These are phyloP conservation scores for Empidonax traillii DNA, from an alignment of 2,113 vertebrate genomes.

Conservation along the genomic window DNA sequence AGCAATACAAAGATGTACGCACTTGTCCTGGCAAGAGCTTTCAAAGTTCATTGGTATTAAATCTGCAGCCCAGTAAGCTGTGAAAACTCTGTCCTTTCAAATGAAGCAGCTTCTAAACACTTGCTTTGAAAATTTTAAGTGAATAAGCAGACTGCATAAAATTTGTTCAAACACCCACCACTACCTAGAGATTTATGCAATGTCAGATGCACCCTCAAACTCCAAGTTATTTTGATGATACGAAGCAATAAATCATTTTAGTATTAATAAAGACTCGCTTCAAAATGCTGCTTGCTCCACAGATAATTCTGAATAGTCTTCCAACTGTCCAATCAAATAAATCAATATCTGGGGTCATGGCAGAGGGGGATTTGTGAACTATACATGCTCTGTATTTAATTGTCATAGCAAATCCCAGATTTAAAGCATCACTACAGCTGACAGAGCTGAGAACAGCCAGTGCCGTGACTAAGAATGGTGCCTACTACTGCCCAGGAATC, in stretches of 20 bases:
- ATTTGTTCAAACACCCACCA: slow-evolving; percentile 1
- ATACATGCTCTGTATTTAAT: slow-evolving; percentile 18
- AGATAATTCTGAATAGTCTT: slow-evolving; percentile 32
- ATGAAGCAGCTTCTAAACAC: background rate
- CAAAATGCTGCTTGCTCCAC: slow-evolving; percentile 22
- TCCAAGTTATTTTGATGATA: background rate
- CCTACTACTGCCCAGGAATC: background rate
- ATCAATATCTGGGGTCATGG: slow-evolving; percentile 9
- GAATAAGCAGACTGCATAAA: slow-evolving; percentile 14
- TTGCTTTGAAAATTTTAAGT: slow-evolving; percentile 16
- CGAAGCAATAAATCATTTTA: background rate
- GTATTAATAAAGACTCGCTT: slow-evolving; percentile 12
- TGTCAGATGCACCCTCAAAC: background rate
- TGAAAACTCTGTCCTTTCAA: background rate
- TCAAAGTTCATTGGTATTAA: slow-evolving; percentile 8
- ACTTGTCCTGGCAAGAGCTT: background rate
- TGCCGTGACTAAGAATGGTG: background rate
- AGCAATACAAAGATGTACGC: background rate
- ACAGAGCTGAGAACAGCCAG: background rate
- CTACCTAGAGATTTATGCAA: background rate
- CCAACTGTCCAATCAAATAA: slow-evolving; percentile 51
- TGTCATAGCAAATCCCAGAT: slow-evolving; percentile 36
- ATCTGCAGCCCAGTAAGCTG: background rate
- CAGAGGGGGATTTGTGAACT: slow-evolving; percentile 30
- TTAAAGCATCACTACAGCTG: background rate